A percentile compares a stretch with the other conserved stretches of the same genome.
Evolutionary conservation across 2,888 invertebrate genomes (phyloP).

Genomic region (Eupsilia transversa): DNA sequence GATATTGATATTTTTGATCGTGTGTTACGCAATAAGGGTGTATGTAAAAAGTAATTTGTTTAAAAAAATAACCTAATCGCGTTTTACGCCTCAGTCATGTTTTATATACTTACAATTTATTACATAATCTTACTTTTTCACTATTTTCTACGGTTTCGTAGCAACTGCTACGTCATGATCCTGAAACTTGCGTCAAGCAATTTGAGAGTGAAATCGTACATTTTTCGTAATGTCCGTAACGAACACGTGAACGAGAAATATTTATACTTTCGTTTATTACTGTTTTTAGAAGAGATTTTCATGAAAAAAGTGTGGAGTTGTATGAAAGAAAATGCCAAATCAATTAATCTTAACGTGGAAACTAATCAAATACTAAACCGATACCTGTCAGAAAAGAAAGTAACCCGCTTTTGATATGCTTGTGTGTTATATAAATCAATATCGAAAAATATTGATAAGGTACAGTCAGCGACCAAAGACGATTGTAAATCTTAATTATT

Average conservation of each 20-base stretch:
- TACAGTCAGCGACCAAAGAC: not conserved
- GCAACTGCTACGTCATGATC: constrained; percentile 35
- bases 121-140: constrained; percentile 18
- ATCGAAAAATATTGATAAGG: not conserved
- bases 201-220: constrained; percentile 3
- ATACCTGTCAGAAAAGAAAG: not conserved
- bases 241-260: not conserved
- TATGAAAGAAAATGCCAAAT: not conserved
- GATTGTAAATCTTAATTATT: not conserved
- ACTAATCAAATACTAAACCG: not conserved
- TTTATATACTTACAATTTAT: constrained; percentile 18
- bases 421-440: not conserved
- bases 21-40: no score
- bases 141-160: not conserved
- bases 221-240: constrained; percentile 17
- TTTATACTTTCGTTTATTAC: not conserved
- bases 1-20: no score
- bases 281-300: not conserved
- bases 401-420: not conserved
- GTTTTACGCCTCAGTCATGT: constrained; percentile 3
- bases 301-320: not conserved
- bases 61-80: not conserved
- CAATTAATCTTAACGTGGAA: not conserved
- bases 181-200: constrained; percentile 28
- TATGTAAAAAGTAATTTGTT: not conserved